These are phyloP conservation scores for Spialia ferax DNA, from an alignment of 2,888 invertebrate species.

Conservation along the genomic window DNA sequence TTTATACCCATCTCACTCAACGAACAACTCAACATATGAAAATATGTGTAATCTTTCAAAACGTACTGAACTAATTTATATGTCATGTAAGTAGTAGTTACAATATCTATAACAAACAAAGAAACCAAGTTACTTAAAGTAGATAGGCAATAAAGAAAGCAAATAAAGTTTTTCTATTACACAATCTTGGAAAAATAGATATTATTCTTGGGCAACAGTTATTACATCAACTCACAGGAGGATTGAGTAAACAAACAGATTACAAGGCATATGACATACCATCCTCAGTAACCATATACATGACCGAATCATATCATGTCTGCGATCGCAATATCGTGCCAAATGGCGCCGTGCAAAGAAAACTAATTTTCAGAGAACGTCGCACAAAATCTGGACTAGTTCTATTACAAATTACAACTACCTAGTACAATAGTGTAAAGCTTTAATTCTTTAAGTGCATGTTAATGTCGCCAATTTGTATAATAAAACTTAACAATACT, in stretches of 20 bases:
- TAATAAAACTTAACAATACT: no score
- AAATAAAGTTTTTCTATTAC: conserved; percentile 17
- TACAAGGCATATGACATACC: conserved; percentile 33
- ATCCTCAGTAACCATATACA: conserved; percentile 9
- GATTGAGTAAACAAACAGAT: conserved; percentile 37
- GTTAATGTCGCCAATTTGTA: no score
- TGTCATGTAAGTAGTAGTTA: background rate
- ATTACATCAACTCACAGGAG: conserved; percentile 14
- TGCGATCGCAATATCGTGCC: conserved; percentile 31
- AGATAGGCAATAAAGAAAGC: conserved; percentile 4
- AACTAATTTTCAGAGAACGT: conserved; percentile 18
- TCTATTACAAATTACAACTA: background rate
- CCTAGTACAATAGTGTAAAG: no score
- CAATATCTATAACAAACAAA: background rate
- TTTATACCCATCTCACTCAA: no score
- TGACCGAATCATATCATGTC: conserved; percentile 32
- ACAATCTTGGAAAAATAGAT: conserved; percentile 14
- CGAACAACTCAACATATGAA: no score
- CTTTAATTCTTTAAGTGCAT: no score
- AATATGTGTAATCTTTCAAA: no score
- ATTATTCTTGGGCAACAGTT: conserved; percentile 30
- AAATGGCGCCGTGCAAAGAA: conserved; percentile 29
- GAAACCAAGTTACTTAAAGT: background rate
- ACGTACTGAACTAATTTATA: no score
- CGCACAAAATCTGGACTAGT: conserved; percentile 8